A percentile compares a stretch with the other conserved stretches of the same genome.
These are phyloP conservation scores for Neoniphon sammara DNA, from an alignment of 2,797 vertebrate species.

Conservation along the genomic window DNA sequence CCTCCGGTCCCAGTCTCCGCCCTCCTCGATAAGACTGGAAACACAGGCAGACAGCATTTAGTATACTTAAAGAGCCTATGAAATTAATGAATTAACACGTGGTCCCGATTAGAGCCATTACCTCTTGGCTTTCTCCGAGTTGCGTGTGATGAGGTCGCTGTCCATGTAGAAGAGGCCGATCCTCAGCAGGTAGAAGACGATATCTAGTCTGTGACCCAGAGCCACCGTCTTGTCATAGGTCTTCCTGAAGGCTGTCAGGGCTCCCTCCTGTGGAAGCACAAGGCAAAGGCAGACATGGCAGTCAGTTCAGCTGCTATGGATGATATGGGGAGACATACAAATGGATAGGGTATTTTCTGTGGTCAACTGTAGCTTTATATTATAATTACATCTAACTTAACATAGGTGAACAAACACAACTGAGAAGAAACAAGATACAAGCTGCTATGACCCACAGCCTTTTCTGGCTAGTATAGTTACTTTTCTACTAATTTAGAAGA, in stretches of 20 bases:
- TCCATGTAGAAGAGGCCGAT: constrained; percentile 99
- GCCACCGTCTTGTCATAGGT: constrained; percentile 98
- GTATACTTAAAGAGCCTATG: no score
- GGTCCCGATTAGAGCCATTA: constrained; percentile 54
- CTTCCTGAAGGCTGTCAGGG: constrained; percentile 95
- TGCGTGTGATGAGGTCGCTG: constrained; percentile 97
- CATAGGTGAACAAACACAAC: not conserved
- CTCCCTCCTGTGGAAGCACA: constrained; percentile 86
- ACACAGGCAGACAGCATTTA: not conserved
- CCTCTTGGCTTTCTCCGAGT: constrained; percentile 99
- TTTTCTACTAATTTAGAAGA: no score
- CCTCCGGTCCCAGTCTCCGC: constrained; percentile 97
- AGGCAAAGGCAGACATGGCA: not conserved
- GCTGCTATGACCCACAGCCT: no score
- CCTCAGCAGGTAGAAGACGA: constrained; percentile 95
- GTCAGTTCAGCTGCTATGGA: not conserved
- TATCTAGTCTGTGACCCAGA: constrained; percentile 94
- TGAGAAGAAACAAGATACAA: no score
- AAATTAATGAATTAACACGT: not conserved
- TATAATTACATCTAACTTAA: not conserved
- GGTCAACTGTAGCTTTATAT: not conserved
- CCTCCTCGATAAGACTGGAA: constrained; percentile 95
- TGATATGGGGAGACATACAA: not conserved
- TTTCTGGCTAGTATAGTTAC: no score
- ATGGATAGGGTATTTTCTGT: not conserved